Conservation (phyloP, 2,888 invertebrate genomes). For the Lasioglossum figueresi region DNA sequence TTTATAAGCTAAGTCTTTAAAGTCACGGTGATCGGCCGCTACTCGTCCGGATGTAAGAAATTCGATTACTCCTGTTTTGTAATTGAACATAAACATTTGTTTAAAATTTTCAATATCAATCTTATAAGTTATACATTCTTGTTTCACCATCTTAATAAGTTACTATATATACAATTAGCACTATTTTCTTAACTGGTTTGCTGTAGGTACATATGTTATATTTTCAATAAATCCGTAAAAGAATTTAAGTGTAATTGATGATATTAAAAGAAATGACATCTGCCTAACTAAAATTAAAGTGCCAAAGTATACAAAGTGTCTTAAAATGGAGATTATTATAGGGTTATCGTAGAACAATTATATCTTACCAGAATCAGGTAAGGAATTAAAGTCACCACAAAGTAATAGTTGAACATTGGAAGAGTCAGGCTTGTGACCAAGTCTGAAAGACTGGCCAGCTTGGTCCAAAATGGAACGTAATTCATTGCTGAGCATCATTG, state of each 20-base stretch:
- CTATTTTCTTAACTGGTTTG: background rate
- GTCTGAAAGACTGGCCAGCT: constrained; percentile 91
- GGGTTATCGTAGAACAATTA: background rate
- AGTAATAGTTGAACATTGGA: constrained; percentile 95
- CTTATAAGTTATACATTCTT: constrained; percentile 6
- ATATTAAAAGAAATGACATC: background rate
- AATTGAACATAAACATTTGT: constrained; percentile 16
- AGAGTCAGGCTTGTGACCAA: constrained; percentile 89
- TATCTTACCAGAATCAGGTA: constrained; percentile 94
- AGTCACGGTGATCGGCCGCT: constrained; percentile 96
- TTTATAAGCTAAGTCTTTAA: constrained; percentile 97
- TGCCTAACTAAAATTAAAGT: background rate
- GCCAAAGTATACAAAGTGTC: constrained; percentile 11
- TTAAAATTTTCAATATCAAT: background rate
- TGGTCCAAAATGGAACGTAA: constrained; percentile 94
- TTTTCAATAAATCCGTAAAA: background rate
- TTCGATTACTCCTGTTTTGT: constrained; percentile 94
- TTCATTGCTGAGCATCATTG: constrained; percentile 99
- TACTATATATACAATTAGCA: constrained; percentile 1
- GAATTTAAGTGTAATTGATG: background rate
- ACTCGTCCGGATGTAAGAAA: constrained; percentile 96
- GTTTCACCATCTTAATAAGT: background rate
- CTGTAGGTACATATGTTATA: background rate
- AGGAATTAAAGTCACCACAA: constrained; percentile 99
- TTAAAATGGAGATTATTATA: constrained; percentile 8